Evolutionary conservation across 2,888 invertebrate species (phyloP).

Genomic region (Sinohyriopsis cumingii): DNA sequence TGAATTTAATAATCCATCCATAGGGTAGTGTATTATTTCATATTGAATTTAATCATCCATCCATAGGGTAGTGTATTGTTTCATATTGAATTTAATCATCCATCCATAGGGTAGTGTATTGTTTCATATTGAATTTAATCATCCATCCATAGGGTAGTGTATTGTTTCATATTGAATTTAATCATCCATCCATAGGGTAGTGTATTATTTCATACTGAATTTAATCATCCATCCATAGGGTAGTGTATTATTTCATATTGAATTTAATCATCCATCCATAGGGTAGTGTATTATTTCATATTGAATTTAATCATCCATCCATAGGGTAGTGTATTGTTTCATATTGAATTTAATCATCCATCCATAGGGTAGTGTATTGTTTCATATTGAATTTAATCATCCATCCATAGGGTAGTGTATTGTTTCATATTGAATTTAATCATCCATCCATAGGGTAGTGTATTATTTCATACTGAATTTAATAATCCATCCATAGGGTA

Average conservation of each 20-base stretch:
- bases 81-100: slow-evolving; percentile 75
- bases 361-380: slow-evolving; percentile 78
- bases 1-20: slow-evolving; percentile 77
- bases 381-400: slow-evolving; percentile 73
- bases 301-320: slow-evolving; percentile 79
- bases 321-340: slow-evolving; percentile 76
- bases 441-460: slow-evolving; percentile 85
- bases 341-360: slow-evolving; percentile 76
- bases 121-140: slow-evolving; percentile 65
- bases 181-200: slow-evolving; percentile 85
- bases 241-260: slow-evolving; percentile 62
- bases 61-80: slow-evolving; percentile 77
- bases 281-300: slow-evolving; percentile 73
- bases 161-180: no score
- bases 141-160: slow-evolving; percentile 83
- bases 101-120: slow-evolving; percentile 80
- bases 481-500: slow-evolving; percentile 83
- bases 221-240: slow-evolving; percentile 83
- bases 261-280: slow-evolving; percentile 81
- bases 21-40: slow-evolving; percentile 75
- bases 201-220: no score
- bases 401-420: slow-evolving; percentile 81
- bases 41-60: slow-evolving; percentile 77
- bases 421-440: not conserved
- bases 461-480: no score